Evolutionary conservation across 1,140 invertebrate genomes (phyloP), one percentile per base, ranked within the genome.

Genomic region (Drosophila malerkotliana): DNA sequence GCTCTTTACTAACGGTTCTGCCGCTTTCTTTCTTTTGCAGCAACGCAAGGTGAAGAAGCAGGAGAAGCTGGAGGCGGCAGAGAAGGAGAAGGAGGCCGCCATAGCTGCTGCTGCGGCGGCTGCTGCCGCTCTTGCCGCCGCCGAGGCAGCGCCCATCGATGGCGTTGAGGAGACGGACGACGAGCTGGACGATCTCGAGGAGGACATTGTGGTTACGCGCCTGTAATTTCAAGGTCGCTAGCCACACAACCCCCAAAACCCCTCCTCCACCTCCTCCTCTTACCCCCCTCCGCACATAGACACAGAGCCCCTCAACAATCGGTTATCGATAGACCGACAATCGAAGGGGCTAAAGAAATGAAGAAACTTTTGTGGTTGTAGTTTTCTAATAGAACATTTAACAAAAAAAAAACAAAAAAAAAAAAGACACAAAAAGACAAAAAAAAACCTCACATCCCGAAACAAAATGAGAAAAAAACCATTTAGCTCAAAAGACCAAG

Each of bases 171-270:
- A 96, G 92, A 95, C 94, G 51, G 96, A 97, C 79, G 96, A 97
- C 88, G 96, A 97, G 90, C 95, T 96, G 80, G 96, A 97, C 91
- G 96, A 96, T 87, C 95, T 96, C 63, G 96, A 97, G 92, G 96
- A 97, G 88, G 95, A 96, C 83, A 96, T 97, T 90, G 95, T 96
- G 78, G 95, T 97, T 77, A 97, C 96, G 41, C 96, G 96, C 92
- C 94, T 97, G 76, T 97, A 94, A 69, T 55, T 41, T 21, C 48
- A 37, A 37, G 34, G 34, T 10, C 34, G 34, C 34, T 8, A 12
- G 18, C 41, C 45, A 73, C 28, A 56, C 52, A 53, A 6, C 30
- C 14, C 12, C 44, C 21, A 57, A 37, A 28, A 28, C 26, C 54
- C 8, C n/a, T 41, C 9, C 12, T 14, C 39, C 12, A 12, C n/a